phyloP scores from a whole-genome alignment of 2,797 vertebrate species.

The Myotis vivesi region DNA sequence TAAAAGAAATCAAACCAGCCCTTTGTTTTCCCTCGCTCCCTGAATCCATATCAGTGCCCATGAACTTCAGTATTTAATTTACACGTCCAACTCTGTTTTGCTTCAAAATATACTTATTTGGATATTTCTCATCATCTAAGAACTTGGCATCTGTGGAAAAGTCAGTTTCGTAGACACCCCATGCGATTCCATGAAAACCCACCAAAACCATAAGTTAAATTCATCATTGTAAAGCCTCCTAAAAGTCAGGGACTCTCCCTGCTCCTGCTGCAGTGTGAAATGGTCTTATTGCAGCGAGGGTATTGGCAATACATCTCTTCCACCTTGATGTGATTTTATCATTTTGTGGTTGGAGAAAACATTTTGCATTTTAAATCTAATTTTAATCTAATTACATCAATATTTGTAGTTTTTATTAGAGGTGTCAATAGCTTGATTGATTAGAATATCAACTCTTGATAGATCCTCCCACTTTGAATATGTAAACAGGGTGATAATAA shows the following conservation, averaged over 20 bases:
- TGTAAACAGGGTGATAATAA: background rate
- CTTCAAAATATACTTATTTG: constrained; percentile 9
- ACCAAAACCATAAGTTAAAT: background rate
- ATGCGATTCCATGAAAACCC: background rate
- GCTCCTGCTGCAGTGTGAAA: background rate
- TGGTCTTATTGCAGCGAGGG: background rate
- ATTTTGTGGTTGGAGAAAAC: background rate
- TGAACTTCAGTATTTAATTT: constrained; percentile 1
- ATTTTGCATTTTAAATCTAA: background rate
- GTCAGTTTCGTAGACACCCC: background rate
- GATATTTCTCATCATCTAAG: background rate
- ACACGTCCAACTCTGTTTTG: background rate
- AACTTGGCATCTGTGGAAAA: background rate
- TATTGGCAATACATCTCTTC: background rate
- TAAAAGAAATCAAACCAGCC: background rate
- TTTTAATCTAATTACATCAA: background rate
- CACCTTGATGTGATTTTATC: background rate
- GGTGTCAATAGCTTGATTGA: background rate
- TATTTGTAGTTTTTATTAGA: background rate
- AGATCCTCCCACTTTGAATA: background rate
- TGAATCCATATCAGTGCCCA: background rate
- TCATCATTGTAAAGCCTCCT: background rate
- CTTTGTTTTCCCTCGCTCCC: background rate
- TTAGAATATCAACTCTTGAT: background rate
- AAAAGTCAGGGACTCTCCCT: background rate